Conservation (phyloP, 1,140 invertebrate species). For the Solenopsis invicta region DNA sequence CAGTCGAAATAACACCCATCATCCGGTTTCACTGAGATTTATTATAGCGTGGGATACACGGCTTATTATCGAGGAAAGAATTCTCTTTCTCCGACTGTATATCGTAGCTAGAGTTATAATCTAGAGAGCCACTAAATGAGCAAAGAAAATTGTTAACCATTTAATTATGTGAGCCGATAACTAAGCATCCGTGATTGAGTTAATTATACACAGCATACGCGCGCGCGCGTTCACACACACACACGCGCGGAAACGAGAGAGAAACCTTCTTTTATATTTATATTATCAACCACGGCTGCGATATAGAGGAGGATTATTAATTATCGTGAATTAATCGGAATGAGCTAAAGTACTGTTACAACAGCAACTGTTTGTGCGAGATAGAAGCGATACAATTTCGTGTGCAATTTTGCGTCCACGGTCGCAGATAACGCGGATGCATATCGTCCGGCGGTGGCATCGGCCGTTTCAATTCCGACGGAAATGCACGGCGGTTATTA, state of each 20-base stretch:
- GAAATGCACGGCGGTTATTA: constrained; percentile 52
- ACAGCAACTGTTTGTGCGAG: constrained; percentile 39
- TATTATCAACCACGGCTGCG: background rate
- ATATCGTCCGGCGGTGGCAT: background rate
- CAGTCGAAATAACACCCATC: background rate
- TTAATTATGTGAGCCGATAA: constrained; percentile 6
- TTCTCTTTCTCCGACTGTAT: constrained; percentile 17
- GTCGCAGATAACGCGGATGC: constrained; percentile 66
- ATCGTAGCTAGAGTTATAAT: background rate
- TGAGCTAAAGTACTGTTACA: constrained; percentile 45
- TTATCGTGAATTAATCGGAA: constrained; percentile 26
- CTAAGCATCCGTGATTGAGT: background rate
- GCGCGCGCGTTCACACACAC: too few relatives aligned
- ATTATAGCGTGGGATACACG: background rate
- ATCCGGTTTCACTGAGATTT: background rate
- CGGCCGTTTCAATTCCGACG: constrained; percentile 42
- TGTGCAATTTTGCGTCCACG: constrained; percentile 61
- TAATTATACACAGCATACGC: background rate
- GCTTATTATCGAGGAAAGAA: background rate
- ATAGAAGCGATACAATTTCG: constrained; percentile 53
- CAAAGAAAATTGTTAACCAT: background rate
- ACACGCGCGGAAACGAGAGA: background rate
- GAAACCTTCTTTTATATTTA: constrained; percentile 11
- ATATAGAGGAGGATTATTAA: constrained; percentile 5
- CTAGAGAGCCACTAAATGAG: background rate